Base-by-base conservation (phyloP, 2,888 invertebrate genomes). In the Thalpophila matura region DNA sequence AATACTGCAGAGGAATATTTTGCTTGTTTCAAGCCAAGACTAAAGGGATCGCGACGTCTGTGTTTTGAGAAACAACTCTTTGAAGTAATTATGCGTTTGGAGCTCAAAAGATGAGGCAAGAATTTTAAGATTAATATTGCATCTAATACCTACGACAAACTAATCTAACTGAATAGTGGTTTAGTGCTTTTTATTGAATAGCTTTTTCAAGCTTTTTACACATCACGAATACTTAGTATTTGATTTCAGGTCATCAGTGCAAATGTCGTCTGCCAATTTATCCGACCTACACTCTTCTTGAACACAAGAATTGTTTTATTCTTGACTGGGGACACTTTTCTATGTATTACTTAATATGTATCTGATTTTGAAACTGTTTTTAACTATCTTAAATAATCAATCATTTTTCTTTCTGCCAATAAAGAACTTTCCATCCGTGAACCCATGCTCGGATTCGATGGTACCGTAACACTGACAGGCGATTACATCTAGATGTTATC, bases 401-500 rank as follows among this genome's bases (percentile, higher is more conserved):
- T 63, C 22, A 46, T 22, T 1, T 26, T 16, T 33, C 33, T 12
- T 12, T 27, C 14, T 12, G 24, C 16, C 1, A 40, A 37, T 31
- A 45, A 56, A 29, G 29, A 51, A 35, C 64, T 70, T 64, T 70
- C 50, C 56, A 51, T 37, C 26, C 6, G 50, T n/a, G 14, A 26
- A 16, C 29, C 18, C 16, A 22, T 45, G 26, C 55, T 51, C 55
- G 14, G 33, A 62, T 53, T 53, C 26, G 2, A 9, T 6, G 53
- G 47, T 67, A 56, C 53, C 29, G 47, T 56, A 61, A 73, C 12
- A 45, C 56, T 31, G 65, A 54, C 63, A 46, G 35, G 46, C 29
- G 56, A 56, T 73, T 49, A 56, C 59, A 49, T 69, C 46, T 56
- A 49, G 55, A 64, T 59, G 16, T 58, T 73, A 73, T 73, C 73